These are phyloP conservation scores for Crematogaster levior DNA, from an alignment of 2,888 invertebrate genomes.

Conservation along the genomic window DNA sequence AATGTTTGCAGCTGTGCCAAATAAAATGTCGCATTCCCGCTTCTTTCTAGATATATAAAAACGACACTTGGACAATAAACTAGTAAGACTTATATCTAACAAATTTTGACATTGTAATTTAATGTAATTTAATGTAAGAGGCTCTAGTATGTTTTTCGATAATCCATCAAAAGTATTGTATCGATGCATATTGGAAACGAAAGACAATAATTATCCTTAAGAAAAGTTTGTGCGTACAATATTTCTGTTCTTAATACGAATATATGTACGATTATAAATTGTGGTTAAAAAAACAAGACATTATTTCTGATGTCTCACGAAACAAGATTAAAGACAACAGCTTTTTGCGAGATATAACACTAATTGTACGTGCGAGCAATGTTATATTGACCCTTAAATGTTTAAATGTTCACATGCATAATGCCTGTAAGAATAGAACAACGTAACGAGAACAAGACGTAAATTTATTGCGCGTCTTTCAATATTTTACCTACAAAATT, in stretches of 20 bases:
- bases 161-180: conserved; percentile 52
- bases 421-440: neutral
- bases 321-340: neutral
- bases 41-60: conserved; percentile 57
- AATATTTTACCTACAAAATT: conserved; percentile 10
- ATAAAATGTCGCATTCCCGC: conserved; percentile 39
- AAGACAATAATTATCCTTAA: conserved; percentile 74
- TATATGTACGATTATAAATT: conserved; percentile 37
- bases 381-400: conserved; percentile 51
- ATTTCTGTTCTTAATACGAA: conserved; percentile 51
- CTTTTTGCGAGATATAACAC: conserved; percentile 23
- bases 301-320: conserved; percentile 16
- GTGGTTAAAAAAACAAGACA: neutral
- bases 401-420: conserved; percentile 16
- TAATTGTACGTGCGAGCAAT: conserved; percentile 32
- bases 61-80: conserved; percentile 70
- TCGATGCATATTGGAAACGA: conserved; percentile 57
- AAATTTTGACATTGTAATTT: conserved; percentile 69
- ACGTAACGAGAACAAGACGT: neutral
- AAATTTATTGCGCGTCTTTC: neutral
- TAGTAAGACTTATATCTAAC: conserved; percentile 72
- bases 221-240: conserved; percentile 62
- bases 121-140: conserved; percentile 64
- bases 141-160: conserved; percentile 60
- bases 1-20: conserved; percentile 34